A percentile compares a stretch with the other conserved stretches of the same genome.
Conservation (phyloP, 2,797 vertebrate species). For the Danio albolineatus region DNA sequence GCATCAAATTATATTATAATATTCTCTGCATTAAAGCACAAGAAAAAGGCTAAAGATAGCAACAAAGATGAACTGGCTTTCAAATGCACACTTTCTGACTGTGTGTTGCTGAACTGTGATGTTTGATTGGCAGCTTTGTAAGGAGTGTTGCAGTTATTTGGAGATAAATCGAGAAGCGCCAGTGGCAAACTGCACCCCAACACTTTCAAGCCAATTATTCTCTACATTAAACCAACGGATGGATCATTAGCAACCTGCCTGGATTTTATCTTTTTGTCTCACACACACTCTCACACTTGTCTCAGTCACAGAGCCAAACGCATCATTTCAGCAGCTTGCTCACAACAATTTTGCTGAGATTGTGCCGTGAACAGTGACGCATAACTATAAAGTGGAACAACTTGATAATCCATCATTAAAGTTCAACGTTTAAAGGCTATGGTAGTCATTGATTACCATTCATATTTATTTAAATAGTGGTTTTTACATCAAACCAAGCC, state of each 20-base stretch:
- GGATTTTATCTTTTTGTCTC: neutral
- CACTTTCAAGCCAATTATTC: conserved; percentile 54
- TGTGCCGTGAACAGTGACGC: conserved; percentile 7
- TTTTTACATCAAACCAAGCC: no score
- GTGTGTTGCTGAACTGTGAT: neutral
- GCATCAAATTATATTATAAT: neutral
- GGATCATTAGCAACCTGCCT: conserved; percentile 32
- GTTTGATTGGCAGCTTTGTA: conserved; percentile 57
- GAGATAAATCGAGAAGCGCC: conserved; percentile 55
- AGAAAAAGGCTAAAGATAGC: conserved; percentile 69
- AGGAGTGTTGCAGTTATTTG: conserved; percentile 50
- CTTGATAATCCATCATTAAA: neutral
- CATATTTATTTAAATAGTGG: no score
- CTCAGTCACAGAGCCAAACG: neutral
- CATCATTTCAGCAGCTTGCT: conserved; percentile 1
- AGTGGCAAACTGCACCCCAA: conserved; percentile 45
- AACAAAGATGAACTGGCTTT: conserved; percentile 20
- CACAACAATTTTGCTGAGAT: conserved; percentile 6
- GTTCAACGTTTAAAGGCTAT: neutral
- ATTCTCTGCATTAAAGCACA: conserved; percentile 61
- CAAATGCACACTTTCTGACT: conserved; percentile 27
- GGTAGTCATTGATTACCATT: neutral
- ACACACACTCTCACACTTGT: neutral
- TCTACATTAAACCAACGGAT: conserved; percentile 40
- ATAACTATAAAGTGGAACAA: neutral